phyloP scores from a whole-genome alignment of 2,888 invertebrate genomes.

The Pogonocherus hispidulus region DNA sequence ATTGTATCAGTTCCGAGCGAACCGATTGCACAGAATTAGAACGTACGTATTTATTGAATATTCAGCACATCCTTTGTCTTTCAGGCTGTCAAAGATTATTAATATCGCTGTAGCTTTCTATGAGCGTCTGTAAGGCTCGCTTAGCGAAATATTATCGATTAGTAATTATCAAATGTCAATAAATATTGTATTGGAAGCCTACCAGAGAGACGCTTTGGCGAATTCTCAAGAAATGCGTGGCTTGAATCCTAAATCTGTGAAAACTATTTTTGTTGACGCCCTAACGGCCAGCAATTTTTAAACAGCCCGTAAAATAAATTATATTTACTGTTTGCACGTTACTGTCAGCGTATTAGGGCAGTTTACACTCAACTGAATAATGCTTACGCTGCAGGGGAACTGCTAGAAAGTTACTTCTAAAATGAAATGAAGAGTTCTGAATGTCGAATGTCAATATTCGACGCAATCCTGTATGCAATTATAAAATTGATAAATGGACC shows the following conservation, averaged over 20 bases:
- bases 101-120: conserved; percentile 48
- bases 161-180: conserved; percentile 49
- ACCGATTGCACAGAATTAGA: conserved; percentile 40
- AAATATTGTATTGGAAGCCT: conserved; percentile 43
- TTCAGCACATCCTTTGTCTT: conserved; percentile 54
- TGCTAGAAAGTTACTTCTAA: too few species aligned
- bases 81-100: conserved; percentile 60
- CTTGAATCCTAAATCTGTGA: neutral
- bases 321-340: too few species aligned
- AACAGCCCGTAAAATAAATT: too few species aligned
- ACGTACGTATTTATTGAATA: conserved; percentile 56
- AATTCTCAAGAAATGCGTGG: conserved; percentile 29
- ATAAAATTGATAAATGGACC: too few species aligned
- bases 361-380: too few species aligned
- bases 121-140: conserved; percentile 37
- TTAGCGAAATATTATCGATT: conserved; percentile 45
- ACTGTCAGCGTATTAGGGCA: too few species aligned
- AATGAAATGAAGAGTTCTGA: too few species aligned
- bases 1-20: conserved; percentile 32
- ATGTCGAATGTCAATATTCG: too few species aligned
- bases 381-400: too few species aligned
- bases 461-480: too few species aligned
- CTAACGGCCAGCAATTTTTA: too few species aligned
- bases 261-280: neutral
- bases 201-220: conserved; percentile 23